These are phyloP conservation scores for Actenoides lindsayi DNA, from an alignment of 2,113 vertebrate genomes.

Conservation along the genomic window DNA sequence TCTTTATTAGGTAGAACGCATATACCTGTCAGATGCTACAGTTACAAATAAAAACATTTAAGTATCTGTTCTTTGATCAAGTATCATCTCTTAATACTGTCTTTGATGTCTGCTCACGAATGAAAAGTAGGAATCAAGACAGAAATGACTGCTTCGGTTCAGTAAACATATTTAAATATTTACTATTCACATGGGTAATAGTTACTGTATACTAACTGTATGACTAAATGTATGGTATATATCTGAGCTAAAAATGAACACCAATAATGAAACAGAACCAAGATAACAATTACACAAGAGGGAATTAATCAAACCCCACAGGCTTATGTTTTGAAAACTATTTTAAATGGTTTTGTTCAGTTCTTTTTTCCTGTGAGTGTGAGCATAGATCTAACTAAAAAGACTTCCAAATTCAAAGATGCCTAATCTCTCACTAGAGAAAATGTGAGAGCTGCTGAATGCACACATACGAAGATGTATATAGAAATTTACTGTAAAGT, in stretches of 20 bases:
- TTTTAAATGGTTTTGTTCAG: not conserved
- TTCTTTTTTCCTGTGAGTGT: not conserved
- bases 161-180: constrained; percentile 78
- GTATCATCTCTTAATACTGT: constrained; percentile 58
- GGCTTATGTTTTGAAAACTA: not conserved
- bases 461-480: not conserved
- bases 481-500: not conserved
- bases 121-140: constrained; percentile 74
- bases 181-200: constrained; percentile 43
- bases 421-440: not conserved
- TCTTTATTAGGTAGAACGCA: constrained; percentile 68
- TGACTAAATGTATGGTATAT: not conserved
- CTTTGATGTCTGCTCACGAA: constrained; percentile 73
- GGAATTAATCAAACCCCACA: not conserved
- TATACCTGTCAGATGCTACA: constrained; percentile 62
- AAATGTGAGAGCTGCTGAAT: not conserved
- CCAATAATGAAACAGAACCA: not conserved
- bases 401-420: not conserved
- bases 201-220: not conserved
- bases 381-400: not conserved
- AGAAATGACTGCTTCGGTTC: constrained; percentile 73
- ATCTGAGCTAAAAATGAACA: constrained; percentile 64
- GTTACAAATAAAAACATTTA: constrained; percentile 71
- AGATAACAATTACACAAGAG: not conserved
- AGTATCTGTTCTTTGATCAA: constrained; percentile 72